Conservation (phyloP, 2,113 vertebrate species). For the Martes martes region DNA sequence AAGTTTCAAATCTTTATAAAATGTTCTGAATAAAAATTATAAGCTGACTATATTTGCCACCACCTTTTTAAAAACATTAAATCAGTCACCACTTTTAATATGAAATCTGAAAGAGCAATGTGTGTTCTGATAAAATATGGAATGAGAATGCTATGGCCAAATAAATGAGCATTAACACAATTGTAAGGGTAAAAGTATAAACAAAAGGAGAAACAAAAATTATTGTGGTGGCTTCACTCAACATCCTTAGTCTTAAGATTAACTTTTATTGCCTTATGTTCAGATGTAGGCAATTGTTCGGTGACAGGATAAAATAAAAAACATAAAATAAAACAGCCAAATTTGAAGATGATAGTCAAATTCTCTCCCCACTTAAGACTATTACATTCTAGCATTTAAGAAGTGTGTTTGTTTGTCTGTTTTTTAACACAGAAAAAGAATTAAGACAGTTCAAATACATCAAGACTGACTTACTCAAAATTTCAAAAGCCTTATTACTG, state of each 20-base stretch:
- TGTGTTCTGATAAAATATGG: not conserved
- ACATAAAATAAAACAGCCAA: not conserved
- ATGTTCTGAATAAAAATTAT: constrained; percentile 37
- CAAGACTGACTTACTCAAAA: not conserved
- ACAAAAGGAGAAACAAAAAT: constrained; percentile 8
- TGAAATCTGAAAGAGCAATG: not conserved
- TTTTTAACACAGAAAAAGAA: not conserved
- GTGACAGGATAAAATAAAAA: constrained; percentile 10
- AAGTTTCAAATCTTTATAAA: not conserved
- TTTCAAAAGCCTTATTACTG: not conserved
- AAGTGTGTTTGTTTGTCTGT: not conserved
- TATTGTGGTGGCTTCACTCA: not conserved
- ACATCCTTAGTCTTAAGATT: not conserved
- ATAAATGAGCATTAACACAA: not conserved
- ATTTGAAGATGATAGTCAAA: not conserved
- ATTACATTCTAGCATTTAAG: not conserved
- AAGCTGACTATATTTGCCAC: not conserved
- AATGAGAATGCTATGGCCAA: not conserved
- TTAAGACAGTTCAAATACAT: not conserved
- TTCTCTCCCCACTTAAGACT: not conserved
- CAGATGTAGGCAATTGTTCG: not conserved
- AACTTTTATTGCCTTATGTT: not conserved
- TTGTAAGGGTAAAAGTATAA: not conserved
- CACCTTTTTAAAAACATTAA: not conserved
- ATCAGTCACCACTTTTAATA: constrained; percentile 9